These are phyloP conservation scores for Poeciliopsis turrubarensis DNA, from an alignment of 2,113 vertebrate species.

Conservation along the genomic window DNA sequence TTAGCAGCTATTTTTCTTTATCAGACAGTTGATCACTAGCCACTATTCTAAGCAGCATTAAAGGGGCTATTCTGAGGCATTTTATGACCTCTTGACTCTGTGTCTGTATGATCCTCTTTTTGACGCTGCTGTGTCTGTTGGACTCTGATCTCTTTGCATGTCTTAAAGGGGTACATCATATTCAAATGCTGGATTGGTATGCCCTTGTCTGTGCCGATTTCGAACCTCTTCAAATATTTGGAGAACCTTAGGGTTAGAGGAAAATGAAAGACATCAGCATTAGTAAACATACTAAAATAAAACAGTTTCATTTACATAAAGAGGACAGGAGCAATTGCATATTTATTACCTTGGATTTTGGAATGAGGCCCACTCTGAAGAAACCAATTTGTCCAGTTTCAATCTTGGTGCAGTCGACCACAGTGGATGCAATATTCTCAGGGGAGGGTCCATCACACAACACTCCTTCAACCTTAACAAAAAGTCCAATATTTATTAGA, in stretches of 20 bases:
- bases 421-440: slow-evolving; percentile 90
- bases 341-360: slow-evolving; percentile 85
- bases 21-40: background rate
- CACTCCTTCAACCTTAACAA: slow-evolving; percentile 86
- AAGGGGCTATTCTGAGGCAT: background rate
- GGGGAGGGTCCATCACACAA: slow-evolving; percentile 89
- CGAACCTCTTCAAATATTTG: slow-evolving; percentile 87
- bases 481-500: slow-evolving; percentile 74
- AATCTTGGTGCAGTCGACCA: slow-evolving; percentile 91
- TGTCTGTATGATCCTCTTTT: slow-evolving; percentile 3
- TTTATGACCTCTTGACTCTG: slow-evolving; percentile 19
- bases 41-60: background rate
- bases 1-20: background rate
- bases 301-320: background rate
- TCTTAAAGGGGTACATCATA: slow-evolving; percentile 44
- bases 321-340: background rate
- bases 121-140: slow-evolving; percentile 1
- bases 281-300: background rate
- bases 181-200: slow-evolving; percentile 73
- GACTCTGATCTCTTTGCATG: background rate
- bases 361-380: slow-evolving; percentile 88
- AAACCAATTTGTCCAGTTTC: slow-evolving; percentile 85
- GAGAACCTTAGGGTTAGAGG: slow-evolving; percentile 78
- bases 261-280: background rate
- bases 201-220: slow-evolving; percentile 67